Conservation (phyloP, 2,888 invertebrate species). For the Noctua pronuba region DNA sequence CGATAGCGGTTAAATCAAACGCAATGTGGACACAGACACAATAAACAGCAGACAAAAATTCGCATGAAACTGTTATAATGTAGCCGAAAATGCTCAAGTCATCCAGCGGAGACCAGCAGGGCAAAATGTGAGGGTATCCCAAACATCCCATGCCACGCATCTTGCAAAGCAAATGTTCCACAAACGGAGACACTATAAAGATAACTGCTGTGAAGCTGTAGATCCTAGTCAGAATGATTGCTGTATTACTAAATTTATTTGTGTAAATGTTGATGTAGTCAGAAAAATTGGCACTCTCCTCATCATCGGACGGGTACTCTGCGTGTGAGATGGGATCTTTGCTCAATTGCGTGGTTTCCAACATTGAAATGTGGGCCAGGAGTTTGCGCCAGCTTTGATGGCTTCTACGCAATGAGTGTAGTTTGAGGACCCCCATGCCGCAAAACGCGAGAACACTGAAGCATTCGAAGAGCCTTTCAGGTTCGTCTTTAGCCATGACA, state of each 20-base stretch:
- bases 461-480: constrained; percentile 77
- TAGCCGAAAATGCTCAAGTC: constrained; percentile 70
- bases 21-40: constrained; percentile 78
- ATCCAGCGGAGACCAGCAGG: constrained; percentile 79
- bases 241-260: constrained; percentile 69
- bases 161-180: constrained; percentile 72
- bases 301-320: constrained; percentile 69
- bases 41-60: constrained; percentile 76
- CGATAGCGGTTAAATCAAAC: constrained; percentile 79
- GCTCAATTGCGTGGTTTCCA: constrained; percentile 74
- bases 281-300: constrained; percentile 57
- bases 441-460: constrained; percentile 81
- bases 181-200: constrained; percentile 79
- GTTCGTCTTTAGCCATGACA: constrained; percentile 70
- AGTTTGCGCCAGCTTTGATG: constrained; percentile 73
- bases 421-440: constrained; percentile 79
- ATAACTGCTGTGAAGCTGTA: constrained; percentile 76
- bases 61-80: constrained; percentile 70
- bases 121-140: constrained; percentile 79
- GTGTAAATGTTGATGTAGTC: constrained; percentile 72
- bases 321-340: constrained; percentile 49
- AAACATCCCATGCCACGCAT: constrained; percentile 55
- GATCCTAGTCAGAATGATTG: constrained; percentile 71
- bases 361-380: constrained; percentile 66
- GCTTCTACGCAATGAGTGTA: constrained; percentile 71